Evolutionary conservation across 2,888 invertebrate species (phyloP).

Genomic region (Amphipoea oculea): DNA sequence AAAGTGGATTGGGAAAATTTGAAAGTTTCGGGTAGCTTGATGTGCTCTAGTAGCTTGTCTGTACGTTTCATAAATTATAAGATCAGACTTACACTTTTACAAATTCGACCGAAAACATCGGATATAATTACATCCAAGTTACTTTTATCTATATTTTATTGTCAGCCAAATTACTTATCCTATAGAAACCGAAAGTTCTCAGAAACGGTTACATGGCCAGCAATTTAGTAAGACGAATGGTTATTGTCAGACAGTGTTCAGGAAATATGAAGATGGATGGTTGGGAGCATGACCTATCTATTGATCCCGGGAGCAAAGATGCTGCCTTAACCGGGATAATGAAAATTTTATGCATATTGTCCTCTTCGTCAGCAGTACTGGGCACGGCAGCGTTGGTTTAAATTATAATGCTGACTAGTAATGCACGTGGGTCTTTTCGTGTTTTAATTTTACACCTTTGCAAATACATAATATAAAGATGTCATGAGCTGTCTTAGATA

Average conservation of each 20-base stretch:
- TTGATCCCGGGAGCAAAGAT: slow-evolving; percentile 64
- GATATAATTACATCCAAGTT: background rate
- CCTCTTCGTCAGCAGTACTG: slow-evolving; percentile 14
- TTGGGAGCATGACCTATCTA: slow-evolving; percentile 71
- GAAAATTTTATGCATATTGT: slow-evolving; percentile 53
- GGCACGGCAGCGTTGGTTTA: background rate
- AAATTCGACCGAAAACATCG: background rate
- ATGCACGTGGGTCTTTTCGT: too few species aligned
- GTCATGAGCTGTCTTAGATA: background rate
- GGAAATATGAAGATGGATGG: slow-evolving; percentile 86
- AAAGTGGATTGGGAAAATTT: too few species aligned
- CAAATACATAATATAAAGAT: background rate
- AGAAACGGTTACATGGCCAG: slow-evolving; percentile 76
- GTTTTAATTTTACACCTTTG: background rate
- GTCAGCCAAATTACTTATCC: slow-evolving; percentile 62
- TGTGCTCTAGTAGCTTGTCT: too few species aligned
- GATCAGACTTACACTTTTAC: background rate
- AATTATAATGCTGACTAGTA: slow-evolving; percentile 25
- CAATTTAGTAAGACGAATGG: slow-evolving; percentile 84
- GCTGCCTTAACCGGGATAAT: slow-evolving; percentile 48
- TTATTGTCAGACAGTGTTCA: slow-evolving; percentile 79
- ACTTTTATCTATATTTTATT: slow-evolving; percentile 52
- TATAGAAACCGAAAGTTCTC: slow-evolving; percentile 49
- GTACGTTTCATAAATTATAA: background rate
- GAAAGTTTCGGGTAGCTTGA: too few species aligned